Evolutionary conservation across 2,113 vertebrate genomes (phyloP), one percentile per base, ranked within the genome.

Genomic region (Strix uralensis): DNA sequence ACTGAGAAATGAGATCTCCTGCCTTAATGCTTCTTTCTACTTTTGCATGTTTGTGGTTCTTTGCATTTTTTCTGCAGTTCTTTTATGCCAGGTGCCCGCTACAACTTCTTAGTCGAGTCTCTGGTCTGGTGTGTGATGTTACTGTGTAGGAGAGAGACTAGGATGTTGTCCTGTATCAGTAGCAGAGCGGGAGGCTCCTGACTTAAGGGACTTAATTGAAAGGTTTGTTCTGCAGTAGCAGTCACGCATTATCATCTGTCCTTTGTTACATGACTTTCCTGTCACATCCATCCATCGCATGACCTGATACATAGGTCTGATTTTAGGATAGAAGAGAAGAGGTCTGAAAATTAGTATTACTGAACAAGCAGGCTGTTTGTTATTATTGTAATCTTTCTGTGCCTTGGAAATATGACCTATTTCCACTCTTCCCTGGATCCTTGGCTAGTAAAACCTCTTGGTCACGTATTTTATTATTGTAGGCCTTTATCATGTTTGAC

Each of bases 401-500:
- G 71, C 66, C 51, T 91, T 87, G 70, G 46, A 91, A 92, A 38
- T 49, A 18, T 0, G 17, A 26, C 54, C 47, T 59, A 4, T 92
- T 96, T 89, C 61, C 34, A 38, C 38, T 83, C 36, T 86, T 90
- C 27, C 29, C 32, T 85, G 29, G 23, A 83, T 87, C 38, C 67
- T 58, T 14, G 26, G 67, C 78, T 97, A 47, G 77, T 96, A 74
- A 92, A 81, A 90, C 47, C 69, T 94, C 89, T 90, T 92, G 93
- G 90, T 90, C 83, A 95, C 51, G 38, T 92, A 90, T 91, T 96
- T 95, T 95, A 67, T 91, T 95, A 79, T 91, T 96, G 83, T 95
- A 89, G 44, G 81, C 93, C 67, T 88, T 97, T 94, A 92, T 92
- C 65, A 16, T 95, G 90, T 93, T 96, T 95, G 94, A 95, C 85